Percentiles rank a stretch among this genome's conserved stretches.
Conservation (phyloP, 2,113 vertebrate species). For the Oplegnathus fasciatus region DNA sequence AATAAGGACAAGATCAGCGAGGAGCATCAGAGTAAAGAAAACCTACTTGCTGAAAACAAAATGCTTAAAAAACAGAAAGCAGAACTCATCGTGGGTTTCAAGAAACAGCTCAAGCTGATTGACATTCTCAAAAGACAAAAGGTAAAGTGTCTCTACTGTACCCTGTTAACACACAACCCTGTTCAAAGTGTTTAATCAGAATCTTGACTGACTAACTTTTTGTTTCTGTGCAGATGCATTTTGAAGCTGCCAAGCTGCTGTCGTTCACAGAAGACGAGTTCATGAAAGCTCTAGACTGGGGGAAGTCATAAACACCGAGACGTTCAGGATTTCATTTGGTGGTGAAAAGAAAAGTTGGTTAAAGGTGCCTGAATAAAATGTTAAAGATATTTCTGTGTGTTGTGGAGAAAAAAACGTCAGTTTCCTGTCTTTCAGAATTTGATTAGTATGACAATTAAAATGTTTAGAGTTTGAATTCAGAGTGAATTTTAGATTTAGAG, state of each 20-base stretch:
- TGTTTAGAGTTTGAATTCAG: background rate
- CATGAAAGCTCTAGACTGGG: constrained; percentile 95
- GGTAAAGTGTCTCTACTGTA: constrained; percentile 78
- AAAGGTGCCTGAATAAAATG: background rate
- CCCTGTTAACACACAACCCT: no score
- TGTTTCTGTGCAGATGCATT: constrained; percentile 90
- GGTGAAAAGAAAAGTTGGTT: background rate
- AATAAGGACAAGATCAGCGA: constrained; percentile 88
- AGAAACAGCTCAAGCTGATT: constrained; percentile 96
- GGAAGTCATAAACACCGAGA: constrained; percentile 76
- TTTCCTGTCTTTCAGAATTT: background rate
- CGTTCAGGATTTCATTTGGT: background rate
- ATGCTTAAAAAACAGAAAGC: constrained; percentile 94
- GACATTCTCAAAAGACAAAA: constrained; percentile 97
- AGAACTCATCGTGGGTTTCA: constrained; percentile 92
- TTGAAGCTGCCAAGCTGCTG: constrained; percentile 95
- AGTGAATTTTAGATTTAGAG: background rate
- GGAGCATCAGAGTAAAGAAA: constrained; percentile 90
- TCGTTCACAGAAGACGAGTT: constrained; percentile 98
- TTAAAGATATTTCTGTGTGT: background rate
- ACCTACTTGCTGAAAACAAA: constrained; percentile 91
- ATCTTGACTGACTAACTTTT: background rate
- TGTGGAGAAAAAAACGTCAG: background rate
- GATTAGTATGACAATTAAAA: background rate
- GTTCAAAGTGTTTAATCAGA: background rate